Evolutionary conservation across 2,113 vertebrate species (phyloP).

Genomic region (Miniopterus natalensis): DNA sequence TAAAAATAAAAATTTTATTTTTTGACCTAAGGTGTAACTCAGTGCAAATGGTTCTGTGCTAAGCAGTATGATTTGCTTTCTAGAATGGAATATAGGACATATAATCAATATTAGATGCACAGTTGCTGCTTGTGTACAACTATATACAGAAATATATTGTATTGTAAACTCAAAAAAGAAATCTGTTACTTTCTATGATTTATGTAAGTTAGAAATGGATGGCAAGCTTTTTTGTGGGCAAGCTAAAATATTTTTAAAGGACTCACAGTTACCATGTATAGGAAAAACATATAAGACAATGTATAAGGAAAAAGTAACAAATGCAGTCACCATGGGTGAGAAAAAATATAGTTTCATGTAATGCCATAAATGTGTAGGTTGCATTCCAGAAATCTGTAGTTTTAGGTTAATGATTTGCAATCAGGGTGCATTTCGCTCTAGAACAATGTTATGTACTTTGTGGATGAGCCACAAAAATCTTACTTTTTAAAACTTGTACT

Average conservation of each 20-base stretch:
- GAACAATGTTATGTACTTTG: background rate
- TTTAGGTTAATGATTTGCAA: slow-evolving; percentile 51
- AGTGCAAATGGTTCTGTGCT: background rate
- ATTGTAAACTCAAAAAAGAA: background rate
- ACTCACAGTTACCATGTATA: background rate
- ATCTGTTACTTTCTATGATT: slow-evolving; percentile 27
- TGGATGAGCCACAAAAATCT: background rate
- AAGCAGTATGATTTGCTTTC: slow-evolving; percentile 13
- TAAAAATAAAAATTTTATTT: slow-evolving; percentile 37
- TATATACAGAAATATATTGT: slow-evolving; percentile 13
- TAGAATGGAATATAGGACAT: background rate
- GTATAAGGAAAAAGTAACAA: background rate
- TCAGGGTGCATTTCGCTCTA: background rate
- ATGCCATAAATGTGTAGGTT: background rate
- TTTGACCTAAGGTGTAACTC: slow-evolving; percentile 23
- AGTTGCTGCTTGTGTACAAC: background rate
- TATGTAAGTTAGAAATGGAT: background rate
- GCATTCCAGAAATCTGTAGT: slow-evolving; percentile 28
- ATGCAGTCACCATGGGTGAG: background rate
- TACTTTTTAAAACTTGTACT: background rate
- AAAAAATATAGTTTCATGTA: slow-evolving; percentile 25
- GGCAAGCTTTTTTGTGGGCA: background rate
- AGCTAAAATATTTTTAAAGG: background rate
- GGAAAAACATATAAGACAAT: background rate
- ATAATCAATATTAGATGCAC: background rate